phyloP scores from a whole-genome alignment of 2,113 vertebrate species.

The cattle (Bos taurus) region DNA sequence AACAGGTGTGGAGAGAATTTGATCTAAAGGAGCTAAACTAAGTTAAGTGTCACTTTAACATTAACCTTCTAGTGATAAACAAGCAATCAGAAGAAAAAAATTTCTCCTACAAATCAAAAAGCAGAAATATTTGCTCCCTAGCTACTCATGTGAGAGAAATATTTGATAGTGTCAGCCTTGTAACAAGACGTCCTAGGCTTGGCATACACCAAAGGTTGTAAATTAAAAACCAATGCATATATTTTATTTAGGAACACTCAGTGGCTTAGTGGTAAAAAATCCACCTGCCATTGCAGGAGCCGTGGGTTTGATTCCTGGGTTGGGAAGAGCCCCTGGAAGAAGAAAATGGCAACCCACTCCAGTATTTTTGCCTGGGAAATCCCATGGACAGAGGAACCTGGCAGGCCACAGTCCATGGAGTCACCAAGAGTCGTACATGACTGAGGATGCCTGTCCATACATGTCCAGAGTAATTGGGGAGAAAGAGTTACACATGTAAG shows the following conservation, averaged over 20 bases:
- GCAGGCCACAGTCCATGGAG: background rate
- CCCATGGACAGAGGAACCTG: background rate
- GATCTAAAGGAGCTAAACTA: slow-evolving; percentile 75
- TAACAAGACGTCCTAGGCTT: slow-evolving; percentile 5
- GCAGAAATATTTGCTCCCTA: slow-evolving; percentile 36
- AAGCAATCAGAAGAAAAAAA: slow-evolving; percentile 69
- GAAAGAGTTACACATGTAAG: background rate
- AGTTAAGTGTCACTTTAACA: slow-evolving; percentile 76
- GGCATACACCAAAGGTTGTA: background rate
- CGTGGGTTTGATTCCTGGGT: background rate
- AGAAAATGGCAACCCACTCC: background rate
- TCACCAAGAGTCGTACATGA: background rate
- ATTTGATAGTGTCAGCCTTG: slow-evolving; percentile 27
- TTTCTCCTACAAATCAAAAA: slow-evolving; percentile 64
- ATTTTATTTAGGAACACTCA: slow-evolving; percentile 1
- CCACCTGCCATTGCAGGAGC: background rate
- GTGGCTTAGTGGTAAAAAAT: background rate
- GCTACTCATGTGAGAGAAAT: slow-evolving; percentile 48
- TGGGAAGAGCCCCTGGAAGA: background rate
- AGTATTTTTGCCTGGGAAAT: background rate
- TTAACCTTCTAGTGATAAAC: slow-evolving; percentile 70
- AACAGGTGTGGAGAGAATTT: slow-evolving; percentile 76
- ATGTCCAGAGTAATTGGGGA: background rate
- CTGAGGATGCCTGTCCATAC: background rate
- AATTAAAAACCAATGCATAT: background rate